Percentiles rank a stretch among this genome's conserved stretches.
phyloP scores from a whole-genome alignment of 1,140 invertebrate species.

The Anastrepha obliqua region DNA sequence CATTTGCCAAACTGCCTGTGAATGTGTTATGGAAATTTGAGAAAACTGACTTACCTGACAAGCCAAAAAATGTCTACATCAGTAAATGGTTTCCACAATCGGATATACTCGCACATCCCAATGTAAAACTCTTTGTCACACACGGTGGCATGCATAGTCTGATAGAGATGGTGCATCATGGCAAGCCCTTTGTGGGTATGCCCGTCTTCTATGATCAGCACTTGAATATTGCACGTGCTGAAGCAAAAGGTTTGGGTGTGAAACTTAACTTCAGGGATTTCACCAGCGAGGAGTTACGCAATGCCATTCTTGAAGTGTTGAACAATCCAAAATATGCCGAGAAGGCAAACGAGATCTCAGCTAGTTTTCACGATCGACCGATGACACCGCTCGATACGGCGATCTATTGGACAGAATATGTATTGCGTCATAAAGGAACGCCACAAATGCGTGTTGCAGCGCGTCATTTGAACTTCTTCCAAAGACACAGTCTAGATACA shows the following conservation, averaged over 20 bases:
- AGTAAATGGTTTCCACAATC: conserved; percentile 83
- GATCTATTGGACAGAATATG: conserved; percentile 83
- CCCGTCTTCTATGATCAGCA: conserved; percentile 82
- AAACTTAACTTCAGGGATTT: conserved; percentile 59
- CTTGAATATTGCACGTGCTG: conserved; percentile 76
- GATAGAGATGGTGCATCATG: conserved; percentile 83
- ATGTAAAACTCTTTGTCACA: conserved; percentile 82
- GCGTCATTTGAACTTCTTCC: no score
- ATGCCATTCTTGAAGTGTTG: conserved; percentile 58
- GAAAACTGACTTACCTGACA: conserved; percentile 75
- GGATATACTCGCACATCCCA: conserved; percentile 82
- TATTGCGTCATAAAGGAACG: conserved; percentile 76
- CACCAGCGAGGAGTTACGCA: conserved; percentile 66
- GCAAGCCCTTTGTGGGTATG: conserved; percentile 82
- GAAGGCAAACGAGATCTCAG: conserved; percentile 61
- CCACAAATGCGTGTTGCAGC: neutral
- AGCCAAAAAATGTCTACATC: conserved; percentile 79
- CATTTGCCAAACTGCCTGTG: conserved; percentile 76
- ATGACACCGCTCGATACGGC: conserved; percentile 79
- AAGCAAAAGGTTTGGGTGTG: conserved; percentile 75
- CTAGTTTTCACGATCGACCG: conserved; percentile 77
- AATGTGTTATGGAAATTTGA: conserved; percentile 79
- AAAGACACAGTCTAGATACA: no score
- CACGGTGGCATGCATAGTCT: conserved; percentile 83
- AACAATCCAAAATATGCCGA: conserved; percentile 59